Evolutionary conservation across 2,113 vertebrate species (phyloP), one percentile per base, ranked within the genome.

Genomic region (Gnathochromis pfefferi): DNA sequence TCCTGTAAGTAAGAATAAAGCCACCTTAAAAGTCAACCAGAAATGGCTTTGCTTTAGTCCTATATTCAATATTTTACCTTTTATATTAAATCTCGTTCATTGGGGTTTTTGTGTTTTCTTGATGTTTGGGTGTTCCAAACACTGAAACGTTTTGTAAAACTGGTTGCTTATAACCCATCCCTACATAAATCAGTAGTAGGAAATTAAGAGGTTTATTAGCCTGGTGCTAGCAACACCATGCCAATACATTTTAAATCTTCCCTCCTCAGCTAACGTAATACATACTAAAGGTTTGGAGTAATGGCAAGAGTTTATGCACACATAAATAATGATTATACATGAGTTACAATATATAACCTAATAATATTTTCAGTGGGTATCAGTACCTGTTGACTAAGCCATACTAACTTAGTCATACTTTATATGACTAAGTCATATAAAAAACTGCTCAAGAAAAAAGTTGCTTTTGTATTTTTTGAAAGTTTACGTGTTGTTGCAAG

Each of bases 161-260:
- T 42, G 35, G 38, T 21, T 68, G 11, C 19, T 38, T 16, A 42
- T 70, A 70, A 70, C 7, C 3, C 40, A 45, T 42, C n/a, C 65
- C 2, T 0, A 16, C 7, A 73, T 73, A 26, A 26, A 38, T 73
- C 40, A 17, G 13, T 0, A 45, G 21, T 0, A 23, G 13, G 13
- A 73, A 23, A 38, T 26, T 73, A 26, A 45, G 2, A 73, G 13
- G 21, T 73, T 73, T 26, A 45, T 45, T 73, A 45, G 14, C n/a
- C 0, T 5, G 68, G 40, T 26, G 40, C 40, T 73, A 73, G 68
- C 68, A 73, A 10, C 26, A 58, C 57, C 0, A 65, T 0, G 60
- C 7, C 2, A 38, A 4, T 65, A 21, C 19, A 65, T 8, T 65
- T 21, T 7, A 65, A 38, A 45, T 16, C 40, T 73, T 9, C 5